Evolutionary conservation across 1,140 invertebrate genomes (phyloP).

Genomic region (Drosophila auraria): DNA sequence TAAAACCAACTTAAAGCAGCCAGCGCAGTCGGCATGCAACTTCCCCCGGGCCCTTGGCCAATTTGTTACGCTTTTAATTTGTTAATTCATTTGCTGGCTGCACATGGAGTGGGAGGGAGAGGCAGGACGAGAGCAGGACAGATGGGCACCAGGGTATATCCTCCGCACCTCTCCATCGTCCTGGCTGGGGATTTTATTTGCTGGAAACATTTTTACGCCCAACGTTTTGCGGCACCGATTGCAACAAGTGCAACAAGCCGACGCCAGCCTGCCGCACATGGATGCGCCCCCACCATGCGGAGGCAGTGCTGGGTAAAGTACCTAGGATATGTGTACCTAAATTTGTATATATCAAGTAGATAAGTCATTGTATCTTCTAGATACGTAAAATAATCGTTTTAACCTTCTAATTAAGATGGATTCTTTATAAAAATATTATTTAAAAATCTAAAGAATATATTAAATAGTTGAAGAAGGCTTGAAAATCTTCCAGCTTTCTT

Average conservation of each 20-base stretch:
- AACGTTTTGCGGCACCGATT: constrained; percentile 46
- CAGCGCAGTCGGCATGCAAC: constrained; percentile 37
- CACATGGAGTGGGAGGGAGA: constrained; percentile 6
- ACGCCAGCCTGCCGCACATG: constrained; percentile 54
- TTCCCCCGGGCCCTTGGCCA: constrained; percentile 52
- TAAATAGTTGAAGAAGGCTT: background rate
- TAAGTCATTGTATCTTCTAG: background rate
- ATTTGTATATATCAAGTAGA: background rate
- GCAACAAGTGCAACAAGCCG: constrained; percentile 73
- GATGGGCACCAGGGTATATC: constrained; percentile 17
- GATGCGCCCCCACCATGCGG: constrained; percentile 17
- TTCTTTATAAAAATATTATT: background rate
- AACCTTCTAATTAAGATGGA: background rate
- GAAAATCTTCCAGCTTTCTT: background rate
- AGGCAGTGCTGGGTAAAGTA: background rate
- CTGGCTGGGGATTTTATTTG: constrained; percentile 49
- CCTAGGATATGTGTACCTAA: background rate
- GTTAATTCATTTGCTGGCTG: constrained; percentile 78
- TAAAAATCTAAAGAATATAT: background rate
- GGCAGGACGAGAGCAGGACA: background rate
- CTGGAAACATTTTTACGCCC: constrained; percentile 54
- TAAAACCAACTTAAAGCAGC: constrained; percentile 76
- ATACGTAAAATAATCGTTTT: background rate
- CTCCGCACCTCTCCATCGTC: background rate
- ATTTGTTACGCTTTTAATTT: constrained; percentile 82